Percentiles rank a stretch among this genome's conserved stretches.
Evolutionary conservation across 1,140 invertebrate species (phyloP).

Genomic region (Zaprionus ornatus): DNA sequence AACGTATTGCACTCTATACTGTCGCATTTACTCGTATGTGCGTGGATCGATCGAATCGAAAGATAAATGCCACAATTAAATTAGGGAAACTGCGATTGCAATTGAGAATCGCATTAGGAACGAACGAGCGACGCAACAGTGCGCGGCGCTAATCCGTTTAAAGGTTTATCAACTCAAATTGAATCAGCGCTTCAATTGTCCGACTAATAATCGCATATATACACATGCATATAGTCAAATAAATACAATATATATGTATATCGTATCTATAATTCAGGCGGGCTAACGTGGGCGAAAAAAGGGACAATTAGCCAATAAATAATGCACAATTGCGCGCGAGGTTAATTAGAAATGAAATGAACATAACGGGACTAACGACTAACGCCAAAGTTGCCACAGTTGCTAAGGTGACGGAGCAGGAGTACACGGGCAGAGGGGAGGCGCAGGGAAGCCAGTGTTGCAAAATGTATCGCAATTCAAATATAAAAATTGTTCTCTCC

Average conservation of each 20-base stretch:
- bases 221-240: background rate
- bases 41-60: background rate
- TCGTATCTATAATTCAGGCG: background rate
- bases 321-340: background rate
- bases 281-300: background rate
- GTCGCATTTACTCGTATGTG: background rate
- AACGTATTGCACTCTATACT: background rate
- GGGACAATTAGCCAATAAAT: background rate
- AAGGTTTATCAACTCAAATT: background rate
- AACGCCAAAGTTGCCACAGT: background rate
- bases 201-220: background rate
- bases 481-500: background rate
- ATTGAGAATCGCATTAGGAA: background rate
- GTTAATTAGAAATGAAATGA: conserved; percentile 3
- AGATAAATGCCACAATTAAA: conserved; percentile 12
- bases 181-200: background rate
- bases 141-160: background rate
- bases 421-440: background rate
- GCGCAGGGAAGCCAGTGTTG: background rate
- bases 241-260: background rate
- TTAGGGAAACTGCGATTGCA: background rate
- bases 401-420: background rate
- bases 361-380: background rate
- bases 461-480: background rate
- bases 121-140: background rate